These are phyloP conservation scores for Ectropis grisescens DNA, from an alignment of 1,140 invertebrate species.

Conservation along the genomic window DNA sequence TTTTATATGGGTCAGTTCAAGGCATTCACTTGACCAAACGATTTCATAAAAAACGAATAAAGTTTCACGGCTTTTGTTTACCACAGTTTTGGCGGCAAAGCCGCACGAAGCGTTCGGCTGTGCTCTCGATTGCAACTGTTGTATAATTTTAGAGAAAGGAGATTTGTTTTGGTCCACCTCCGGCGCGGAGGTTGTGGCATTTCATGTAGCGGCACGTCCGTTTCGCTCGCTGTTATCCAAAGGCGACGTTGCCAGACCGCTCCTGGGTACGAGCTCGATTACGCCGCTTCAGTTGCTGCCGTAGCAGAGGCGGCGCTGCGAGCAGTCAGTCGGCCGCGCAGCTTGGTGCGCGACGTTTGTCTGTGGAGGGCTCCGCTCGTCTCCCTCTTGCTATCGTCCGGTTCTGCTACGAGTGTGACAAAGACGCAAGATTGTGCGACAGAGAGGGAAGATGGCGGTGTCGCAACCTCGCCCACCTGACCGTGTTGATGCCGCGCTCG, in stretches of 20 bases:
- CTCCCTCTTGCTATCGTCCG: conserved; percentile 23
- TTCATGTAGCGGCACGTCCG: conserved; percentile 51
- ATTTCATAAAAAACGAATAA: too few relatives aligned
- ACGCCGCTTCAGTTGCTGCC: conserved; percentile 22
- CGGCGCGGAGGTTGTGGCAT: conserved; percentile 55
- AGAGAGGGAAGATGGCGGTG: conserved; percentile 58
- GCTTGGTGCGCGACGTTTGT: conserved; percentile 62
- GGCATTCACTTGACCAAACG: too few relatives aligned
- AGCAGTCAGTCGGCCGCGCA: conserved; percentile 61
- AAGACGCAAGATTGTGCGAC: conserved; percentile 27
- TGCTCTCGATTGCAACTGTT: conserved; percentile 39
- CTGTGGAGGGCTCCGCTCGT: conserved; percentile 41
- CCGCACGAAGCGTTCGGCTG: too few relatives aligned
- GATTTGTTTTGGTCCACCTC: conserved; percentile 66
- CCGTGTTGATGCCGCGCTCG: conserved; percentile 65
- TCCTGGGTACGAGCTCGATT: conserved; percentile 38
- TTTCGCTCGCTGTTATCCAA: conserved; percentile 47
- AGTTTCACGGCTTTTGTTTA: too few relatives aligned
- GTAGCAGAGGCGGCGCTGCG: conserved; percentile 25
- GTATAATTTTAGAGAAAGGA: conserved; percentile 67
- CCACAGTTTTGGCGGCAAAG: too few relatives aligned
- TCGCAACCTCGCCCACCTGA: conserved; percentile 69
- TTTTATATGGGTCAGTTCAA: too few relatives aligned
- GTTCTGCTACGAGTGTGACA: conserved; percentile 32
- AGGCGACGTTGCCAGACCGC: conserved; percentile 50